Percentiles rank a stretch among this genome's conserved stretches.
Evolutionary conservation across 2,888 invertebrate species (phyloP).

Genomic region (Dugesia japonica): DNA sequence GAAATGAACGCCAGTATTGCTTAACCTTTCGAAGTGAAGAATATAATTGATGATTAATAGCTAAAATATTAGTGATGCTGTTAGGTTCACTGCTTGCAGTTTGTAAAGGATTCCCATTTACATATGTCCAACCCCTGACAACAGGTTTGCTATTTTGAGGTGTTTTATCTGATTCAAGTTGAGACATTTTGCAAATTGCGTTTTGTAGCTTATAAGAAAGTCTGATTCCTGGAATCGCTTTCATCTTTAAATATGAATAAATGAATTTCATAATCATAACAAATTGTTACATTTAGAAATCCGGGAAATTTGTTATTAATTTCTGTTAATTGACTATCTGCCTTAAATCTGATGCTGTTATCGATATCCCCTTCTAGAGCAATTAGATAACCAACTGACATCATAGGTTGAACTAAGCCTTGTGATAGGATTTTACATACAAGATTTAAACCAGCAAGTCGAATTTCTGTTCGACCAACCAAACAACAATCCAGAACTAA

Average conservation of each 20-base stretch:
- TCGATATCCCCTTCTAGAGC: not conserved
- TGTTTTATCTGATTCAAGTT: not conserved
- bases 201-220: slow-evolving; percentile 2
- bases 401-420: not conserved
- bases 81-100: not conserved
- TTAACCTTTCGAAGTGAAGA: not conserved
- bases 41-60: slow-evolving; percentile 15
- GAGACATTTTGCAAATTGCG: not conserved
- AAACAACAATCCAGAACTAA: not conserved
- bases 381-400: not conserved
- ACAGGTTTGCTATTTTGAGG: not conserved
- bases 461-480: not conserved
- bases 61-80: slow-evolving; percentile 14
- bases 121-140: not conserved
- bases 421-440: not conserved
- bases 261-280: no score
- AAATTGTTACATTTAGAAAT: slow-evolving; percentile 56
- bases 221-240: not conserved
- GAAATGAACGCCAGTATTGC: not conserved
- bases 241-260: no score
- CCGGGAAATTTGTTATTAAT: slow-evolving; percentile 55
- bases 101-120: not conserved
- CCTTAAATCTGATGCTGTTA: not conserved
- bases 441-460: not conserved
- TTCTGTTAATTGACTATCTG: not conserved